Base-by-base conservation (phyloP, 2,888 invertebrate genomes). In the Vannuccia rotundouncinata region DNA sequence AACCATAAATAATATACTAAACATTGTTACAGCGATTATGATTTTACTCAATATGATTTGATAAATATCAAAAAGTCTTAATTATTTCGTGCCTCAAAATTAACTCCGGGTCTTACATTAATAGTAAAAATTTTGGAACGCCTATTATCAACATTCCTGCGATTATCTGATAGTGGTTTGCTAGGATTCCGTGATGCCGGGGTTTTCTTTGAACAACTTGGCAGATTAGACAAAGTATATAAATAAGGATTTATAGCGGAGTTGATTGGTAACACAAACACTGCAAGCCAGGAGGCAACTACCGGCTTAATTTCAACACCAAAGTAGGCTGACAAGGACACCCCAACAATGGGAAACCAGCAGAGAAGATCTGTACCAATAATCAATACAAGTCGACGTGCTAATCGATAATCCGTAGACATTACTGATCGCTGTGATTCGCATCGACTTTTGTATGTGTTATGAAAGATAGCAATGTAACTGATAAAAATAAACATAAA, bases 361-460 rank as follows among this genome's bases (percentile, higher is more conserved):
- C 90, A 90, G 79, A 88, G 88, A 82, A 90, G 89, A 83, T 90
- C 90, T 0, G 90, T 90, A 81, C 89, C 87, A 0, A 90, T 89
- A 59, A 90, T 88, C n/a, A 90, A 83, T 0, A 89, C 88, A 89
- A 90, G 90, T 77, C 89, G 84, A 79, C 88, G 85, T 0, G 89
- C 90, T 89, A 90, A 89, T 0, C 89, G 88, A 25, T 85, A 84
- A 82, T 89, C 89, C 0, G 85, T 85, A 13, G 29, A 29, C 80
- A 80, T 80, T 1, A 79, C 17, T n/a, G 31, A 30, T 1, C 80
- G n/a, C 29, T 31, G 31, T 25, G 80, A 25, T 25, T 30, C 25
- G 79, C 79, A 28, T 27, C 80, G 80, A 2, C 45, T 80, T 28
- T 79, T 29, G 31, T 79, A 59, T 1, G 78, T 27, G 28, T 79